Percentiles rank a stretch among this genome's conserved stretches.
These are phyloP conservation scores for Leptatherina wallacei DNA, from an alignment of 2,797 vertebrate species.

Conservation along the genomic window DNA sequence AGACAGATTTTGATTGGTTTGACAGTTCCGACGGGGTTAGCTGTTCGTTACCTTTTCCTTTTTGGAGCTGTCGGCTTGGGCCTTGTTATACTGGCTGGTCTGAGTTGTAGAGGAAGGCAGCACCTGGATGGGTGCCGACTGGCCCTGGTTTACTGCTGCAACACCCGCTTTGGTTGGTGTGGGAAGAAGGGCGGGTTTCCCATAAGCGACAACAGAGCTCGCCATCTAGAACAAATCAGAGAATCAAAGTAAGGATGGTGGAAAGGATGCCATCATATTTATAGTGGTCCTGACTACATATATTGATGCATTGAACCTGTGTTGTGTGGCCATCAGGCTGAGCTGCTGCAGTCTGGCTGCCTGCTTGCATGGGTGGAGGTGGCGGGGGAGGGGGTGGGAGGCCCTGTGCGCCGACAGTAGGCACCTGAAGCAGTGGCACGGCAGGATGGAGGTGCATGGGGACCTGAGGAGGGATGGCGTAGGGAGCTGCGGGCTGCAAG, in stretches of 20 bases:
- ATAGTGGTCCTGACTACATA: background rate
- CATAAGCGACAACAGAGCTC: constrained; percentile 77
- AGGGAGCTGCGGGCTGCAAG: constrained; percentile 86
- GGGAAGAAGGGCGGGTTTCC: constrained; percentile 83
- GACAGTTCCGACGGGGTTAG: no score
- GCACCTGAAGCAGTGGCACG: constrained; percentile 90
- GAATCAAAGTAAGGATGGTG: background rate
- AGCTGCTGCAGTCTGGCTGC: constrained; percentile 83
- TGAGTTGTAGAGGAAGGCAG: constrained; percentile 88
- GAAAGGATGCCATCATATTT: background rate
- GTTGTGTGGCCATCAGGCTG: constrained; percentile 87
- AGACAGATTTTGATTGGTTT: background rate
- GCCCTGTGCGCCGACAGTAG: constrained; percentile 89
- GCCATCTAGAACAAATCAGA: constrained; percentile 78
- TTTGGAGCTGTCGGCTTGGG: constrained; percentile 94
- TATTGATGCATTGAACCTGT: constrained; percentile 80
- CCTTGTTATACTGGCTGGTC: constrained; percentile 84
- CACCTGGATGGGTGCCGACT: constrained; percentile 80
- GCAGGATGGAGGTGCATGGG: constrained; percentile 90
- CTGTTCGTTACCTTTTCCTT: constrained; percentile 90
- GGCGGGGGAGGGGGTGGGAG: constrained; percentile 94
- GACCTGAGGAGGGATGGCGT: constrained; percentile 86
- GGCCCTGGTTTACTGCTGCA: constrained; percentile 66
- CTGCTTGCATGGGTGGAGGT: constrained; percentile 93
- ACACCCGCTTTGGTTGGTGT: constrained; percentile 79